Conservation (phyloP, 2,797 vertebrate species). For the Trichosurus vulpecula region DNA sequence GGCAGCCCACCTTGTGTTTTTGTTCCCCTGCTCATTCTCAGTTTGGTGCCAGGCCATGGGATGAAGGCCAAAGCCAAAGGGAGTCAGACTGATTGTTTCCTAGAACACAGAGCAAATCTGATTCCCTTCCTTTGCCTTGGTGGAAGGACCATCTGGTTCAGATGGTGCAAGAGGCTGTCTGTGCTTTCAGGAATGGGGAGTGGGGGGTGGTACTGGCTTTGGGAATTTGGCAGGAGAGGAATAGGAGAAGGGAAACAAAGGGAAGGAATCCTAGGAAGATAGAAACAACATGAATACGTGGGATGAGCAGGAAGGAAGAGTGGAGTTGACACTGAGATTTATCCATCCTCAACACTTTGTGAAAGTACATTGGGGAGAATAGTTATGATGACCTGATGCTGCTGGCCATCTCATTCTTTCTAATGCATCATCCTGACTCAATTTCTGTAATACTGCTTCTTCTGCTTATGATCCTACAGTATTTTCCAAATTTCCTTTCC, state of each 20-base stretch:
- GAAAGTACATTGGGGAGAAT: neutral
- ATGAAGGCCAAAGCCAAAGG: constrained; percentile 61
- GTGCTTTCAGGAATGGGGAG: constrained; percentile 40
- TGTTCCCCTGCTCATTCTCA: constrained; percentile 41
- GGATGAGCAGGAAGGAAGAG: neutral
- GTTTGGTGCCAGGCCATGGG: constrained; percentile 48
- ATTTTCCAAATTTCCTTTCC: neutral
- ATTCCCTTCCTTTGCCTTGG: constrained; percentile 41
- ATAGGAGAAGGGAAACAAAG: neutral
- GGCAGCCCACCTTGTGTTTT: constrained; percentile 41
- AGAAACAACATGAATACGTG: neutral
- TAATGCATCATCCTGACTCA: neutral
- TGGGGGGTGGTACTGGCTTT: neutral
- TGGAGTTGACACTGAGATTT: neutral
- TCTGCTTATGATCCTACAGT: neutral
- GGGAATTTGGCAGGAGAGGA: constrained; percentile 15
- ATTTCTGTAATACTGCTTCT: neutral
- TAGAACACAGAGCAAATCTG: constrained; percentile 51
- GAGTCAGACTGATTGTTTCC: constrained; percentile 27
- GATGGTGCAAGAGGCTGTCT: neutral
- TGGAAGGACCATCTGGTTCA: constrained; percentile 52
- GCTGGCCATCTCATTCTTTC: too few species aligned
- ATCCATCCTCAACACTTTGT: neutral
- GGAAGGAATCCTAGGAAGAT: neutral
- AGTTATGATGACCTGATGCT: too few species aligned